Base-by-base conservation (phyloP, 2,888 invertebrate genomes). In the Tipula lateralis region DNA sequence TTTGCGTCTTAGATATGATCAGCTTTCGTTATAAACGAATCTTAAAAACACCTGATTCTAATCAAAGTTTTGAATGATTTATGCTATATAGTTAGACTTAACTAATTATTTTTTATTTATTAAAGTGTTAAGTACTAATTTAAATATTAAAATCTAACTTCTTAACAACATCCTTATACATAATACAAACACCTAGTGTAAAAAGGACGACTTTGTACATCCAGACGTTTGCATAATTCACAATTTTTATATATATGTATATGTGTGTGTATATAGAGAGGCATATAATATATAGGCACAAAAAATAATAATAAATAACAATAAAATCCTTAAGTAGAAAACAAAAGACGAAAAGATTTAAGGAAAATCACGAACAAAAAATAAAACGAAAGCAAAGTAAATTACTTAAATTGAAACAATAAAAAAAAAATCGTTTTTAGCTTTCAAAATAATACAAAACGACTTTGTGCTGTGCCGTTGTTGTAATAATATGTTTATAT, bases 371-470 rank as follows among this genome's bases (percentile, higher is more conserved):
- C 66, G 66, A 66, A 66, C 66, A 24, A 66, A 66, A 50, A 66
- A 66, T 66, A 66, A 66, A 66, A 66, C 24, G 24, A 66, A 66
- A 66, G 24, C 66, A 66, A 66, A 66, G 66, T 66, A 66, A 66
- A 66, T 66, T 66, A 66, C 66, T 66, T 66, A 66, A 66, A 66
- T 66, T 66, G 66, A 66, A 66, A 66, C 66, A 66, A 66, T 66
- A 66, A 66, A 66, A 44, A 44, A 44, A 44, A 44, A 66, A 66
- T 24, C 19, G 16, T 50, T 44, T 39, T 9, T 39, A 39, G 39
- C 39, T 39, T 39, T 39, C 39, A 39, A 39, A 39, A 39, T 39
- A 13, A 39, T 39, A 13, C 39, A 39, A 39, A 39, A 39, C 13
- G 39, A 39, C 39, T 39, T 39, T 39, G 9, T 39, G 9, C 7